These are phyloP conservation scores for Orthosia gothica DNA, from an alignment of 2,888 invertebrate species.

Conservation along the genomic window DNA sequence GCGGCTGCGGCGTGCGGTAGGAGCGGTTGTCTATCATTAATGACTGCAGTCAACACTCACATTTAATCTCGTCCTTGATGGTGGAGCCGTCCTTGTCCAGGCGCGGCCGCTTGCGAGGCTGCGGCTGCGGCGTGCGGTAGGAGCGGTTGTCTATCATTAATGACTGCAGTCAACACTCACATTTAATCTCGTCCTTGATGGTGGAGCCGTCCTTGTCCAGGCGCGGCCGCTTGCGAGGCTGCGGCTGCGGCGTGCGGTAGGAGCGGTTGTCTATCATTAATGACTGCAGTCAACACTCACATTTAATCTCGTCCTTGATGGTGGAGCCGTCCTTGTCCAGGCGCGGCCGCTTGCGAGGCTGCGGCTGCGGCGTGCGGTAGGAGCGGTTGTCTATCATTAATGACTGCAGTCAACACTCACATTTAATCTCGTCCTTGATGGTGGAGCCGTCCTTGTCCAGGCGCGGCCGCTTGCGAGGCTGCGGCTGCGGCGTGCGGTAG, in stretches of 20 bases:
- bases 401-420: constrained; percentile 79
- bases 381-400: constrained; percentile 90
- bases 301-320: constrained; percentile 93
- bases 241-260: constrained; percentile 89
- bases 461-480: constrained; percentile 94
- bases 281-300: constrained; percentile 79
- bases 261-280: constrained; percentile 90
- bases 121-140: constrained; percentile 89
- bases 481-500: constrained; percentile 89
- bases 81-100: constrained; percentile 92
- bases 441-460: constrained; percentile 92
- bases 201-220: constrained; percentile 92
- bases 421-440: constrained; percentile 93
- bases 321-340: constrained; percentile 92
- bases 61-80: constrained; percentile 93
- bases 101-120: constrained; percentile 94
- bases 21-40: constrained; percentile 90
- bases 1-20: constrained; percentile 89
- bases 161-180: constrained; percentile 79
- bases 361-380: constrained; percentile 89
- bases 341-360: constrained; percentile 94
- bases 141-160: constrained; percentile 90
- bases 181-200: constrained; percentile 93
- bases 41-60: constrained; percentile 79
- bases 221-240: constrained; percentile 94